Percentiles rank a stretch among this genome's conserved stretches.
Conservation (phyloP, 2,113 vertebrate genomes). For the Micronycteris hirsuta region DNA sequence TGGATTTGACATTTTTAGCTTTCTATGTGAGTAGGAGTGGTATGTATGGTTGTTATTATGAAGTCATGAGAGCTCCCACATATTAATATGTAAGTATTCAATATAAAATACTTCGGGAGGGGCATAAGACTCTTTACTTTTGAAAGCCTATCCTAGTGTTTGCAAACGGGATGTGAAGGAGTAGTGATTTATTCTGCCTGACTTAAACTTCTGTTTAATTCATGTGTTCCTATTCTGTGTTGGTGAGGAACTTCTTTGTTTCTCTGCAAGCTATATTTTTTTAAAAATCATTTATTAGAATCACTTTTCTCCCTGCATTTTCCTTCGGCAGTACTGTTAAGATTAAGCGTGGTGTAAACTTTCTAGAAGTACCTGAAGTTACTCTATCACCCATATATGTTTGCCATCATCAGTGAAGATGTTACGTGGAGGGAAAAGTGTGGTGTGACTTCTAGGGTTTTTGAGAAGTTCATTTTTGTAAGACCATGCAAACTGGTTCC, state of each 20-base stretch:
- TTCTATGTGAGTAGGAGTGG: not conserved
- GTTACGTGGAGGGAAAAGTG: not conserved
- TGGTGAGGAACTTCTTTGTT: not conserved
- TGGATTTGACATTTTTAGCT: slow-evolving; percentile 15
- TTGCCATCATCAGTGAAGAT: not conserved
- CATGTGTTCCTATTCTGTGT: not conserved
- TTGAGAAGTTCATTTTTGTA: not conserved
- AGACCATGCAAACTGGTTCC: not conserved
- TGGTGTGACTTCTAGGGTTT: not conserved
- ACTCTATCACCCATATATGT: not conserved
- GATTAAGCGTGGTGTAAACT: not conserved
- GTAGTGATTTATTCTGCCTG: not conserved
- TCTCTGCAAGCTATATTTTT: not conserved
- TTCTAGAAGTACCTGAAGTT: not conserved
- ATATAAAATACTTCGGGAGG: not conserved
- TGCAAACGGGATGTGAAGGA: not conserved
- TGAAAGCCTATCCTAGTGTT: not conserved
- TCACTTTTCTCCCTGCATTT: not conserved
- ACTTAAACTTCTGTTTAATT: not conserved
- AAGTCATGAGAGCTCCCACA: not conserved
- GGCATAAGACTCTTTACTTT: not conserved
- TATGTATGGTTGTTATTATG: not conserved
- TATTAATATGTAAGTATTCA: not conserved
- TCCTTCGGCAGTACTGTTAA: not conserved
- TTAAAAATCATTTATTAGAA: not conserved